A percentile compares a stretch with the other conserved stretches of the same genome.
These are phyloP conservation scores for Papilio polytes DNA, from an alignment of 1,140 invertebrate species.

Conservation along the genomic window DNA sequence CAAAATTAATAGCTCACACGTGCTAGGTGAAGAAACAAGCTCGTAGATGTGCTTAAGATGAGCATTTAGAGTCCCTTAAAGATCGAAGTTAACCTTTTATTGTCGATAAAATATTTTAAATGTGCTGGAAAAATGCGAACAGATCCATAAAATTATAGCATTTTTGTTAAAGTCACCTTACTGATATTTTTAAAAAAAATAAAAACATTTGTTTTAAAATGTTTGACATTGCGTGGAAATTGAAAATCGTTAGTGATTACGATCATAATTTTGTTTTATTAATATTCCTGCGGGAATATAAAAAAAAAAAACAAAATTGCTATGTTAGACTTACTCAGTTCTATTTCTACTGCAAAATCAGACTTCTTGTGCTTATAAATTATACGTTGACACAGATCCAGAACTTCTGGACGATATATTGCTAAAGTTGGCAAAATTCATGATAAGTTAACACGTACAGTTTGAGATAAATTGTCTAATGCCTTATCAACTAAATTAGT, in stretches of 20 bases:
- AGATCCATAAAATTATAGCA: neutral
- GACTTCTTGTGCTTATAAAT: neutral
- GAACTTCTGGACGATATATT: neutral
- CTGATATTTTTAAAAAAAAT: too few relatives aligned
- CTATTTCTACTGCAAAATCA: neutral
- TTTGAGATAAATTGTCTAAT: slow-evolving; percentile 1
- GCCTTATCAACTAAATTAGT: neutral
- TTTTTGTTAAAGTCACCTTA: too few relatives aligned
- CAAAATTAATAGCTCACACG: neutral
- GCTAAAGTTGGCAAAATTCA: neutral
- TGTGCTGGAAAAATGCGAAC: neutral
- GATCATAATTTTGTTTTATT: too few relatives aligned
- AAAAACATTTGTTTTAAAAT: too few relatives aligned
- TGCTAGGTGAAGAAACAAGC: neutral
- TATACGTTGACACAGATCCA: neutral
- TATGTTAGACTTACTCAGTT: too few relatives aligned
- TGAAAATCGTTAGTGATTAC: too few relatives aligned
- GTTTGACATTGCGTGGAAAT: too few relatives aligned
- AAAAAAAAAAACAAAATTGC: too few relatives aligned
- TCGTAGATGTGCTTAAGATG: neutral
- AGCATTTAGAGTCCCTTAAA: neutral
- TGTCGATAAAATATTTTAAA: slow-evolving; percentile 1
- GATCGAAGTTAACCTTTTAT: slow-evolving; percentile 6
- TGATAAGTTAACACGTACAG: neutral
- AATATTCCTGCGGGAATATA: too few relatives aligned